Conservation (phyloP, 1,140 invertebrate genomes). For the Diorhabda elongata region DNA sequence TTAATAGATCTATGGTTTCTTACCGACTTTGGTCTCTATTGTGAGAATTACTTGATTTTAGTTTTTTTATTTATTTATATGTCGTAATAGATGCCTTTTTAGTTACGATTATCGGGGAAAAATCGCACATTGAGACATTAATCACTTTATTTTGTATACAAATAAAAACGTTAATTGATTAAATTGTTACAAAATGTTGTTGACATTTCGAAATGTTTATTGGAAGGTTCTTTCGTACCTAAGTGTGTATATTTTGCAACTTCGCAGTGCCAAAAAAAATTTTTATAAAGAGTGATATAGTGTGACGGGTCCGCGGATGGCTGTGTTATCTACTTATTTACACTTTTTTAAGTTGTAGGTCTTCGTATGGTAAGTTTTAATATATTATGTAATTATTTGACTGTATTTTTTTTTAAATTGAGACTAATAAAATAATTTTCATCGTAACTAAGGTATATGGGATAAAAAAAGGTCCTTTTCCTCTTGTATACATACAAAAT, state of each 20-base stretch:
- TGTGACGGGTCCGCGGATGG: constrained; percentile 7
- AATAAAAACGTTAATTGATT: too few relatives aligned
- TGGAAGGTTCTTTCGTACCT: too few relatives aligned
- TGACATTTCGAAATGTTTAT: too few relatives aligned
- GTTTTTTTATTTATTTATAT: too few relatives aligned
- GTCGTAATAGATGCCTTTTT: too few relatives aligned
- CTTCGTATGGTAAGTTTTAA: constrained; percentile 18
- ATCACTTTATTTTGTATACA: too few relatives aligned
- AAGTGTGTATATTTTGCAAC: background rate
- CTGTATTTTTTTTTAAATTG: constrained; percentile 12
- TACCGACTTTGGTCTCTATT: too few relatives aligned
- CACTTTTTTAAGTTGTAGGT: constrained; percentile 8
- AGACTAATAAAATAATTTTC: constrained; percentile 15
- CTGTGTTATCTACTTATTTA: background rate
- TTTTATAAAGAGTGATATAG: background rate
- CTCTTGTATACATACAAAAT: background rate
- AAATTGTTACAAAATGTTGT: too few relatives aligned
- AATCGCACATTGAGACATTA: too few relatives aligned
- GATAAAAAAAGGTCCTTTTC: constrained; percentile 8
- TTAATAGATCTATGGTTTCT: too few relatives aligned
- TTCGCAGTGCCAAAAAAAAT: background rate
- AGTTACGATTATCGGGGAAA: too few relatives aligned
- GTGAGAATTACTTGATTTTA: too few relatives aligned
- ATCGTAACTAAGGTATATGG: constrained; percentile 16
- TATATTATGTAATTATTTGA: constrained; percentile 12